These are phyloP conservation scores for Ooceraea biroi DNA, from an alignment of 1,140 invertebrate genomes.

Conservation along the genomic window DNA sequence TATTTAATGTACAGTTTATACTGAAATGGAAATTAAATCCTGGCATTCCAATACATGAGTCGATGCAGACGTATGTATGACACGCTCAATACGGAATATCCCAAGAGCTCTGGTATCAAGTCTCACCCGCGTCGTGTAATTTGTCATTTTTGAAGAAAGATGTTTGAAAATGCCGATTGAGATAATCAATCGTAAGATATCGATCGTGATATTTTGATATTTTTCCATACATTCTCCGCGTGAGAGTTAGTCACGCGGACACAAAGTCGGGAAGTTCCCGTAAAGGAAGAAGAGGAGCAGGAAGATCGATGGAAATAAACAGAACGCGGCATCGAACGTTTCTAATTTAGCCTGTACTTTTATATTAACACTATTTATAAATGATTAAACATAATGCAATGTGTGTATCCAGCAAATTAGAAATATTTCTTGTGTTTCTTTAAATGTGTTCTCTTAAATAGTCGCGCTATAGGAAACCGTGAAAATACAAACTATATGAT, in stretches of 20 bases:
- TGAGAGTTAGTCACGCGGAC: not conserved
- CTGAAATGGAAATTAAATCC: not conserved
- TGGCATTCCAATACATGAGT: not conserved
- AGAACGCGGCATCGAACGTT: slow-evolving; percentile 9
- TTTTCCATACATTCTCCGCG: not conserved
- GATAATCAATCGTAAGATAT: no score
- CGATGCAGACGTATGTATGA: not conserved
- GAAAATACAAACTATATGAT: slow-evolving; percentile 54
- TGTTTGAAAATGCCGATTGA: not conserved
- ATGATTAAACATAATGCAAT: slow-evolving; percentile 58
- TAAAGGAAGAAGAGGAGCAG: not conserved
- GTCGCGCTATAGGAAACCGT: slow-evolving; percentile 31
- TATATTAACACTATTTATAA: slow-evolving; percentile 59
- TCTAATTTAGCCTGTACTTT: slow-evolving; percentile 58
- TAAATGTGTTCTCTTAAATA: slow-evolving; percentile 48
- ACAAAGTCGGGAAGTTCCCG: not conserved
- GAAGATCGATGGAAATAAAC: not conserved
- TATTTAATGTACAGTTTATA: slow-evolving; percentile 11
- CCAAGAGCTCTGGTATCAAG: not conserved
- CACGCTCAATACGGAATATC: no score
- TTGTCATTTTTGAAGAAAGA: slow-evolving; percentile 10
- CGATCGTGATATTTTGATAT: slow-evolving; percentile 12
- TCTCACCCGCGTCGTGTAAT: no score
- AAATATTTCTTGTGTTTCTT: slow-evolving; percentile 13
- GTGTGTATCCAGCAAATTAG: slow-evolving; percentile 49